A percentile compares a stretch with the other conserved stretches of the same genome.
These are phyloP conservation scores for Eristalinus aeneus DNA, from an alignment of 2,888 invertebrate species.

Conservation along the genomic window DNA sequence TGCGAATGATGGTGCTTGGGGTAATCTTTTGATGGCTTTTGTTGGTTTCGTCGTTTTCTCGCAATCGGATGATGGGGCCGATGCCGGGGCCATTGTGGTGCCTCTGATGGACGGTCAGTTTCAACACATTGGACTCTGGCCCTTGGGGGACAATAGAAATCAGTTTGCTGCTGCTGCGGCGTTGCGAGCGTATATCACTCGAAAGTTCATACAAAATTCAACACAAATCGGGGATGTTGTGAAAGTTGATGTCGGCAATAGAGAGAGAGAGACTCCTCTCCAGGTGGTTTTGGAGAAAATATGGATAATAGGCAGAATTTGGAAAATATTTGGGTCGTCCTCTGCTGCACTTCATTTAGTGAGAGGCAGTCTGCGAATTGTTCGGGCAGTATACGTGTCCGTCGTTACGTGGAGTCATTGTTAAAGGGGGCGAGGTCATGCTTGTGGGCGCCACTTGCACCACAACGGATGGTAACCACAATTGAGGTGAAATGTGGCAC, in stretches of 20 bases:
- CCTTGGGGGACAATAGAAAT: neutral
- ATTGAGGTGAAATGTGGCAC: too few relatives aligned
- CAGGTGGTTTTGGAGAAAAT: too few relatives aligned
- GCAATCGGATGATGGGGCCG: neutral
- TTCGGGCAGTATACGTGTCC: too few relatives aligned
- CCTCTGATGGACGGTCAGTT: neutral
- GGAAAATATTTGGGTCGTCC: too few relatives aligned
- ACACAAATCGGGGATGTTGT: neutral
- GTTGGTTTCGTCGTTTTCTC: conserved; percentile 33
- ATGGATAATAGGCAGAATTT: too few relatives aligned
- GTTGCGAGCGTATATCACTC: neutral
- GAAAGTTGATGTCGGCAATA: neutral
- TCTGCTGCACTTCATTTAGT: too few relatives aligned
- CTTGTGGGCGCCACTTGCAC: too few relatives aligned
- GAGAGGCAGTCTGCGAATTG: too few relatives aligned
- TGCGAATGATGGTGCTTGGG: conserved; percentile 59
- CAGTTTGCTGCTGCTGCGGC: neutral
- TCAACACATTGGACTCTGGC: neutral
- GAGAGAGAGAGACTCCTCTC: too few relatives aligned
- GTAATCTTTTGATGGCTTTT: conserved; percentile 63
- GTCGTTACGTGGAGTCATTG: too few relatives aligned
- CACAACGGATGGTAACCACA: too few relatives aligned
- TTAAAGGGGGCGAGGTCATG: too few relatives aligned
- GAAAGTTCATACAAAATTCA: neutral
- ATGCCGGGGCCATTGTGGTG: neutral